Base-by-base conservation (phyloP, 2,888 invertebrate species). In the Eubasilissa splendida region DNA sequence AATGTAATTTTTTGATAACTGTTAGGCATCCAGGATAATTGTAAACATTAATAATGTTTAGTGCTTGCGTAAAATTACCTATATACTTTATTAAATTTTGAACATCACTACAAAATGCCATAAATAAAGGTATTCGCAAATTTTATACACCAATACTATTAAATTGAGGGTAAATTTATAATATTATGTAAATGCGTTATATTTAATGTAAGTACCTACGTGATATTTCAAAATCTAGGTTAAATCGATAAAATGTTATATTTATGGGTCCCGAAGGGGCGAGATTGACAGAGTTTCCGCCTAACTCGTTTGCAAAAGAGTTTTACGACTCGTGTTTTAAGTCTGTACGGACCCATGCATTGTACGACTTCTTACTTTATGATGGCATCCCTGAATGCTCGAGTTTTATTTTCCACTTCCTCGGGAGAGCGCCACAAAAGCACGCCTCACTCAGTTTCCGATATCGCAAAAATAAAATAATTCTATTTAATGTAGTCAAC, bases 161-260 rank as follows among this genome's bases (percentile, higher is more conserved):
- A 42, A 42, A 42, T 42, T 42, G 42, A 42, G 42, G 3, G 4
- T 7, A 42, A 42, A 42, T 42, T 42, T 42, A 42, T 42, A 42
- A 42, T 7, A 42, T 42, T 42, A 42, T 7, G 63, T 33, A 63
- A 63, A 63, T 10, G 33, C 33, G 31, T 63, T 42, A 63, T 63
- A 63, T 68, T 68, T 68, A 68, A 52, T n/a, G 68, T 50, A 14
- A 50, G 50, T 68, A 70, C 22, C 22, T 22, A 22, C 70, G 70
- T 70, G 70, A 70, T 14, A 68, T 68, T 68, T 22, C 31, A 1
- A 70, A 70, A 70, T 70, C 53, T 54, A 54, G 53, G 70, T 70
- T 70, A 12, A 22, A n/a, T 70, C 70, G 70, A 54, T 70, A 70
- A 70, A 70, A 53, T 33, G 70, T 22, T 54, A 54, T 70, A 70